These are phyloP conservation scores for Nothoprocta perdicaria DNA, from an alignment of 2,113 vertebrate species.

Conservation along the genomic window DNA sequence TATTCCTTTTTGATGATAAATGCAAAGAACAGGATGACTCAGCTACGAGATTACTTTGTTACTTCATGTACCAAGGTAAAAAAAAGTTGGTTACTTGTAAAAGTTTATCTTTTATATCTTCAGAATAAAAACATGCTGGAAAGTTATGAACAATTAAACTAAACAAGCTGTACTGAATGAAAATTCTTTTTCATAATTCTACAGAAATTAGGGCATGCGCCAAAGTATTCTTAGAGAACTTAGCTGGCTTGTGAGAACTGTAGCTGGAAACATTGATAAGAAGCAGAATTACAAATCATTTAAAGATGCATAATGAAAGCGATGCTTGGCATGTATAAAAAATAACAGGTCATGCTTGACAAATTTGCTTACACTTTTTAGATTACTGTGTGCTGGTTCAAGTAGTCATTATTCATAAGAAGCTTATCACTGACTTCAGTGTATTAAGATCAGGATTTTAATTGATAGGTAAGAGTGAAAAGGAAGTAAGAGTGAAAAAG, in stretches of 20 bases:
- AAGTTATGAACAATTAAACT: neutral
- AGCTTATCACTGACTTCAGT: neutral
- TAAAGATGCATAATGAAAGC: neutral
- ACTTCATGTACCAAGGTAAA: neutral
- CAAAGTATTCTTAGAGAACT: neutral
- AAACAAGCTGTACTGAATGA: neutral
- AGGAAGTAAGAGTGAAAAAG: neutral
- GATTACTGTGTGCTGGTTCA: neutral
- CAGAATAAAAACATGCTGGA: neutral
- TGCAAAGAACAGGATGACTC: neutral
- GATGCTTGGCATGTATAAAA: neutral
- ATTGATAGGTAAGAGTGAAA: neutral
- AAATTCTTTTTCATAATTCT: neutral
- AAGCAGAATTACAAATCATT: neutral
- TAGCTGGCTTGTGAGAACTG: neutral
- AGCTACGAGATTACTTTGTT: neutral
- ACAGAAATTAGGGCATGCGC: neutral
- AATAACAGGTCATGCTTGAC: rapidly evolving
- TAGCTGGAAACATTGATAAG: neutral
- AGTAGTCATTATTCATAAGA: neutral
- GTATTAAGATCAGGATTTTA: neutral
- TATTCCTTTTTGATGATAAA: neutral
- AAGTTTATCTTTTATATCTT: neutral
- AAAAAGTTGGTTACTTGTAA: neutral
- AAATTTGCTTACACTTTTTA: neutral